Evolutionary conservation across 2,888 invertebrate species (phyloP).

Genomic region (Nemotelus nigrinus): DNA sequence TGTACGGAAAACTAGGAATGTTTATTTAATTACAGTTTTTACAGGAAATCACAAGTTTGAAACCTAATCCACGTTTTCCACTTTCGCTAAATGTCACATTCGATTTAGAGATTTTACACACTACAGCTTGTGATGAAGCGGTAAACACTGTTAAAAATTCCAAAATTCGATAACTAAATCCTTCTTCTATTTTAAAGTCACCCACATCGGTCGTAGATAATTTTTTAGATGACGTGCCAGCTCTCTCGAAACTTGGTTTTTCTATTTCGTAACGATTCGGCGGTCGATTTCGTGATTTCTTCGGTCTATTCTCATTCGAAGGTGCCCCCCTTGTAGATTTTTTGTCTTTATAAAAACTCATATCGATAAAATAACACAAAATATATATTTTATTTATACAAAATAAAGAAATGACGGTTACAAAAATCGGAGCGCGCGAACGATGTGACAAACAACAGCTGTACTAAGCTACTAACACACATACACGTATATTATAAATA

Average conservation of each 20-base stretch:
- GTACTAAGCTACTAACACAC: conserved; percentile 8
- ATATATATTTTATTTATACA: conserved; percentile 15
- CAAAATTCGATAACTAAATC: conserved; percentile 10
- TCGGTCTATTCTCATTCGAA: conserved; percentile 8
- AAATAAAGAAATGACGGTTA: conserved; percentile 1
- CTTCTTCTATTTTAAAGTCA: no score
- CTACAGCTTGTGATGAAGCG: not conserved
- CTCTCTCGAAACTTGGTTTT: conserved; percentile 18
- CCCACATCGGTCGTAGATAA: not conserved
- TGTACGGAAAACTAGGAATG: not conserved
- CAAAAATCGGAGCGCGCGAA: not conserved
- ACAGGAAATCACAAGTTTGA: conserved; percentile 26
- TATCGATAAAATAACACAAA: no score
- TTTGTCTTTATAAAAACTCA: conserved; percentile 15
- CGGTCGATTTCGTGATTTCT: not conserved
- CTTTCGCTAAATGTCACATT: not conserved
- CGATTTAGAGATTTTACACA: not conserved
- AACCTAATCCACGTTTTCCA: conserved; percentile 9
- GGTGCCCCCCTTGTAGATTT: conserved; percentile 22
- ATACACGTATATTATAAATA: conserved; percentile 22
- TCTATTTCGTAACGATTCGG: conserved; percentile 18
- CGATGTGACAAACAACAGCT: conserved; percentile 22
- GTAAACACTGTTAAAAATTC: conserved; percentile 15
- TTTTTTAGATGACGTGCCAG: conserved; percentile 8
- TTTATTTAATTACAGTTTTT: conserved; percentile 1